Percentiles rank a stretch among this genome's conserved stretches.
Evolutionary conservation across 2,113 vertebrate genomes (phyloP).

Genomic region (Ceyx margarethae): DNA sequence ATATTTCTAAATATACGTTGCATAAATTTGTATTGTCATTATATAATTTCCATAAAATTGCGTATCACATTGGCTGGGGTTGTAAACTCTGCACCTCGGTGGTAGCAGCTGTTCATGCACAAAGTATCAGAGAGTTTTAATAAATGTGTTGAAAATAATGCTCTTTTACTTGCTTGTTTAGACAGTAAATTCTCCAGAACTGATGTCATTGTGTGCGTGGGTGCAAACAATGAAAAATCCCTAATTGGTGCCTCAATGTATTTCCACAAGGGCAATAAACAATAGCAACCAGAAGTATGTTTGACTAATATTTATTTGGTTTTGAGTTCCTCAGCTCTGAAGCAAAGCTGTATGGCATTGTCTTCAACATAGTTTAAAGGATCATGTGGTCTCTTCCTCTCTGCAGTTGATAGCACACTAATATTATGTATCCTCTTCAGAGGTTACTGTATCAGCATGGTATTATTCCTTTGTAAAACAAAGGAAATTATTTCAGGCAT

Average conservation of each 20-base stretch:
- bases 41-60: not conserved
- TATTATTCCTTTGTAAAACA: constrained; percentile 13
- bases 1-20: not conserved
- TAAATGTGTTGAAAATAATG: constrained; percentile 16
- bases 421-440: not conserved
- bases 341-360: constrained; percentile 22
- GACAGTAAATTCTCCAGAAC: constrained; percentile 27
- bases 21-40: not conserved
- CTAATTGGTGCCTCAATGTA: constrained; percentile 47
- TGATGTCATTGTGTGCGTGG: constrained; percentile 55
- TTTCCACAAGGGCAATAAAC: constrained; percentile 41
- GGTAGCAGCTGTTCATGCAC: not conserved
- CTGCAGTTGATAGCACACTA: not conserved
- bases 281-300: constrained; percentile 47
- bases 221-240: constrained; percentile 40
- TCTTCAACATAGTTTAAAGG: not conserved
- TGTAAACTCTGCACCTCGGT: not conserved
- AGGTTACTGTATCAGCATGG: constrained; percentile 16
- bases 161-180: constrained; percentile 45
- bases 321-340: constrained; percentile 34
- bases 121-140: not conserved
- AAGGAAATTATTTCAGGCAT: not conserved
- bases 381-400: not conserved
- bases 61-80: not conserved
- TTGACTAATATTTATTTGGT: constrained; percentile 45